Evolutionary conservation across 92 coral and sea anemone species (phyloP), one percentile per base, ranked within the genome.

Genomic region (Siderastrea radians): DNA sequence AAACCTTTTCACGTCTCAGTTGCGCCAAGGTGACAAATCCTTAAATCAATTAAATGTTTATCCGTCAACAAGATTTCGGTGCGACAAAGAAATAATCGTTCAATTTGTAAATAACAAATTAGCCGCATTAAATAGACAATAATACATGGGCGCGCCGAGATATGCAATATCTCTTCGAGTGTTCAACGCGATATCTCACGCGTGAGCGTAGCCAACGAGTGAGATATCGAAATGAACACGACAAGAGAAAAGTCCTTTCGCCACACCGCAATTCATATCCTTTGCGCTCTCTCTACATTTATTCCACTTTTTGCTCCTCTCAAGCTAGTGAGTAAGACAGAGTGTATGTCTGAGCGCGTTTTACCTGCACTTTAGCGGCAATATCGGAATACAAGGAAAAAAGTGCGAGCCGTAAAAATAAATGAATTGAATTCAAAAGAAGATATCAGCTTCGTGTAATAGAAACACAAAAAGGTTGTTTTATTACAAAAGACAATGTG

Each of bases 21-120:
- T 73, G 61, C 59, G 26, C 49, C 60, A 53, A 73, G 78, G 78
- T 73, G 78, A 73, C 78, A 73, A 71, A 71, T 71, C 45, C 75
- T 16, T 44, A 65, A 11, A 45, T 68, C n/a, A 68, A 10, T 68
- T 68, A 3, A 49, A 38, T 68, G 38, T 49, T 49, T 68, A 38
- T 68, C 50, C 15, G 72, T 68, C 72, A 68, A 68, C 72, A 68
- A 68, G 72, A 43, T 49, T 26, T 26, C 3, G 72, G 72, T 68
- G 73, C 73, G 73, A 68, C 73, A 68, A 68, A 68, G 73, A 68
- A 68, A 68, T 68, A 68, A 68, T 68, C 13, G 73, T 68, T 43
- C 49, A 68, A 43, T 68, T 68, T 68, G 52, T 68, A 49, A 68
- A 68, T 38, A 43, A 38, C 73, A 68, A 68, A 68, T 68, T 68